phyloP scores from a whole-genome alignment of 2,113 vertebrate species.

The Dasyornis broadbenti region DNA sequence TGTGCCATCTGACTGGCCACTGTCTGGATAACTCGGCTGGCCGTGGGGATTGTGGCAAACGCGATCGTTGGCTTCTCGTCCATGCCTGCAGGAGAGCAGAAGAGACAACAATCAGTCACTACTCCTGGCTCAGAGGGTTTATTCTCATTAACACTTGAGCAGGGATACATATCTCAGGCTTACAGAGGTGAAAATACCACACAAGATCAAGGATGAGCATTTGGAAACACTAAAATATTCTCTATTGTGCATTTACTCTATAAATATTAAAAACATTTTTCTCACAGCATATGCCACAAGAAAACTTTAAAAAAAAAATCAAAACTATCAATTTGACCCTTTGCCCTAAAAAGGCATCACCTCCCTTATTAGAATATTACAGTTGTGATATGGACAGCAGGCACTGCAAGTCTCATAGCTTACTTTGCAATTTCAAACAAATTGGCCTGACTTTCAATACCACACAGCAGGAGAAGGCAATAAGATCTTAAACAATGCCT shows the following conservation, averaged over 20 bases:
- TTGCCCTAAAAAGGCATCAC: background rate
- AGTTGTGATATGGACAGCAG: background rate
- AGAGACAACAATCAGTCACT: background rate
- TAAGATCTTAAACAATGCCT: background rate
- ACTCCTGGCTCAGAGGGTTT: background rate
- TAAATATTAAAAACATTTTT: background rate
- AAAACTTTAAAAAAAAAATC: background rate
- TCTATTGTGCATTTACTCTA: background rate
- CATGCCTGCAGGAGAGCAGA: slow-evolving; percentile 51
- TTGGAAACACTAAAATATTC: background rate
- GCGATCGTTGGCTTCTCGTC: slow-evolving; percentile 80
- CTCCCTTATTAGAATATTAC: background rate
- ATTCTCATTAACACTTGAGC: background rate
- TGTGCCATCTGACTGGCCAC: slow-evolving; percentile 81
- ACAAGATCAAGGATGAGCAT: background rate
- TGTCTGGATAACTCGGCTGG: slow-evolving; percentile 89
- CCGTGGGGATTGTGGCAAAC: slow-evolving; percentile 72
- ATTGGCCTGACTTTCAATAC: background rate
- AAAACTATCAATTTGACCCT: background rate
- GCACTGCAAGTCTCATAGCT: background rate
- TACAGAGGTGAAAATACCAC: background rate
- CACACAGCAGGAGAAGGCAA: background rate
- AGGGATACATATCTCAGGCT: background rate
- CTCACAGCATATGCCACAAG: background rate
- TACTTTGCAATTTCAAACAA: background rate